Evolutionary conservation across 2,113 vertebrate genomes (phyloP).

Genomic region (Macaca mulatta): DNA sequence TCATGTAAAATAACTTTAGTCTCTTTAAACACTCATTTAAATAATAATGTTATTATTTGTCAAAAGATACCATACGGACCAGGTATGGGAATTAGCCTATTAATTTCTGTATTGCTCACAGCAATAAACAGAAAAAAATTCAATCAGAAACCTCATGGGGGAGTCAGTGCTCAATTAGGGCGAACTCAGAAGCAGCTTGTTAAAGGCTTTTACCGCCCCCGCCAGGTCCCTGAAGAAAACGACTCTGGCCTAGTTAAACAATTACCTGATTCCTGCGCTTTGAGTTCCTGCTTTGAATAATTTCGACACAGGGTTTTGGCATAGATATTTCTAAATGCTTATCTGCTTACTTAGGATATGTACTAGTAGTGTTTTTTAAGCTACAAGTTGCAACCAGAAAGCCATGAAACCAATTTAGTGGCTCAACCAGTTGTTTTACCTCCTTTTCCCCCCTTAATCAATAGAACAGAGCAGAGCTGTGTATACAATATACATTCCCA

Average conservation of each 20-base stretch:
- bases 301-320: background rate
- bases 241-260: background rate
- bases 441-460: background rate
- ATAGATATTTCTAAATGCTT: constrained; percentile 13
- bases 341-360: background rate
- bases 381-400: background rate
- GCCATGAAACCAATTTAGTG: background rate
- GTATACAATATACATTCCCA: background rate
- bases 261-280: background rate
- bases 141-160: background rate
- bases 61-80: background rate
- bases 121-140: background rate
- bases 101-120: background rate
- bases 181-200: background rate
- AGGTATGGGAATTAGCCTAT: background rate
- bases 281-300: constrained; percentile 14
- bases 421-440: background rate
- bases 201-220: background rate
- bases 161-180: background rate
- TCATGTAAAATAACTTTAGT: background rate
- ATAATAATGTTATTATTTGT: background rate
- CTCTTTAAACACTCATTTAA: background rate
- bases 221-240: background rate
- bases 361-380: background rate
- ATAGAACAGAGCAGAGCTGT: background rate